Evolutionary conservation across 2,113 vertebrate genomes (phyloP).

Genomic region (Tenebrosternarchus preto): DNA sequence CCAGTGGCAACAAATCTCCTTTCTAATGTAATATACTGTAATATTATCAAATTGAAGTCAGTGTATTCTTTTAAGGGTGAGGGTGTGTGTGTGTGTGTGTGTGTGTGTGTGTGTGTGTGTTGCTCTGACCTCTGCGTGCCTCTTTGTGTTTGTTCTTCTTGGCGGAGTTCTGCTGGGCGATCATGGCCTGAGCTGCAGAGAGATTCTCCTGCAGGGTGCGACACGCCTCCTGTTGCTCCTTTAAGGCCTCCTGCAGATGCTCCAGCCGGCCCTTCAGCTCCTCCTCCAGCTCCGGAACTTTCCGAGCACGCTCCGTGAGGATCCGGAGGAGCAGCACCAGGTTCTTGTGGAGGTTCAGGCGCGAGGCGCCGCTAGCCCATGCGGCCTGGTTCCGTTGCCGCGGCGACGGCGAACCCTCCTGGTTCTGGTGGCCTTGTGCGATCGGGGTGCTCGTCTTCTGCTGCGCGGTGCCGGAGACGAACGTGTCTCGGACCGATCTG

Average conservation of each 20-base stretch:
- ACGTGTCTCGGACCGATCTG: neutral
- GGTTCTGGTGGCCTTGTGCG: constrained; percentile 26
- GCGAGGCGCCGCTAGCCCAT: neutral
- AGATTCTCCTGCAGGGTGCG: constrained; percentile 44
- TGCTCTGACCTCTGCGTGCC: constrained; percentile 62
- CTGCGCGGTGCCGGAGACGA: neutral
- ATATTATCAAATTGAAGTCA: neutral
- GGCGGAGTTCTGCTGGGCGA: constrained; percentile 47
- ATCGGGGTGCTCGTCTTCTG: constrained; percentile 49
- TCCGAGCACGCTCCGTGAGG: constrained; percentile 58
- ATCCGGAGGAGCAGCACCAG: constrained; percentile 61
- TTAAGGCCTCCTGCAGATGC: constrained; percentile 71
- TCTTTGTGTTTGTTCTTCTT: constrained; percentile 52
- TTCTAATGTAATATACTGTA: no score
- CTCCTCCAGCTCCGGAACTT: constrained; percentile 61
- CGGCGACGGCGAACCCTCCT: neutral
- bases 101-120: no score
- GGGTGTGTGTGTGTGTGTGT: neutral
- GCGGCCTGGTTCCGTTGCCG: neutral
- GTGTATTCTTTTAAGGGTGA: neutral
- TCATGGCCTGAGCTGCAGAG: constrained; percentile 60
- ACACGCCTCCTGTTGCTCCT: constrained; percentile 66
- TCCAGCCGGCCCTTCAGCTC: constrained; percentile 60
- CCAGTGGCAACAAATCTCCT: no score
- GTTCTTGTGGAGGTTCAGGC: constrained; percentile 60